phyloP scores from a whole-genome alignment of 2,113 vertebrate genomes.

The Piaya cayana region DNA sequence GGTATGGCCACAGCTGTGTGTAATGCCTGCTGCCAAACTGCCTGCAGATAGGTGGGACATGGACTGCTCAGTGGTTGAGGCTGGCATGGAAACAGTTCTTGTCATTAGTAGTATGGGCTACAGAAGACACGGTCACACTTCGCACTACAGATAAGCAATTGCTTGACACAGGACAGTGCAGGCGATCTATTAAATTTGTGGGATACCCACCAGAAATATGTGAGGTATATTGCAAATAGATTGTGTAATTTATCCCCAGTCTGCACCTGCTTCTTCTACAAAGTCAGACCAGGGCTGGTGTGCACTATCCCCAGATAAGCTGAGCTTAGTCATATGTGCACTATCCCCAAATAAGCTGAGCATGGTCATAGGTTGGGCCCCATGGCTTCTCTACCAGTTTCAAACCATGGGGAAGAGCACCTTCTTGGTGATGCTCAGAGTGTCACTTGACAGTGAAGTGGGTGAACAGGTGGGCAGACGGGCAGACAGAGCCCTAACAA shows the following conservation, averaged over 20 bases:
- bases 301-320: rapidly evolving
- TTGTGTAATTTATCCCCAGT: not conserved
- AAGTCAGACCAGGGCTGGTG: not conserved
- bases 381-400: not conserved
- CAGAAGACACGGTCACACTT: not conserved
- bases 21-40: not conserved
- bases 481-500: not conserved
- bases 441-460: not conserved
- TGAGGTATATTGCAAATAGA: not conserved
- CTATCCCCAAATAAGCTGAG: not conserved
- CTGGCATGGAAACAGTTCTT: not conserved
- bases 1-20: not conserved
- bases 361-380: not conserved
- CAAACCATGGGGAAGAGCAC: not conserved
- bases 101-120: not conserved
- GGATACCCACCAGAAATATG: not conserved
- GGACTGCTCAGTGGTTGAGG: not conserved
- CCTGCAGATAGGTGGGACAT: not conserved
- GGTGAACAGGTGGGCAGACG: not conserved
- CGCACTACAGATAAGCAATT: not conserved
- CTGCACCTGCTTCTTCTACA: not conserved
- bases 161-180: not conserved
- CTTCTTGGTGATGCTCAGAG: not conserved
- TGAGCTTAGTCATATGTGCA: rapidly evolving
- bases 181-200: not conserved